These are phyloP conservation scores for Gallinago undulata DNA, from an alignment of 2,113 vertebrate genomes.

Conservation along the genomic window DNA sequence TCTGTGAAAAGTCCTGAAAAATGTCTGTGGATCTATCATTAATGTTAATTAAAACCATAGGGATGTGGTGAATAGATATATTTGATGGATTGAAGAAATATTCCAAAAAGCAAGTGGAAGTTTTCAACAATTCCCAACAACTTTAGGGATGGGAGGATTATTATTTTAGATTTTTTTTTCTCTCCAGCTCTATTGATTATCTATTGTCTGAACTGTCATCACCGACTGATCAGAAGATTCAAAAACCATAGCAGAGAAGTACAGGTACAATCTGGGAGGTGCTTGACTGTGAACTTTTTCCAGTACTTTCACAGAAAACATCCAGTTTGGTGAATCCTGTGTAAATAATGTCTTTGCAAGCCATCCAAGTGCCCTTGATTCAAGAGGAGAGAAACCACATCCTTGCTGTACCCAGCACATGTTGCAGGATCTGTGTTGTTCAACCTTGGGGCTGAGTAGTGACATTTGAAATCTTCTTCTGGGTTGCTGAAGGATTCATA, in stretches of 20 bases:
- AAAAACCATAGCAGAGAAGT: not conserved
- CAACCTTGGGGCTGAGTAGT: not conserved
- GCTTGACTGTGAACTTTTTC: not conserved
- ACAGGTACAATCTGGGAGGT: not conserved
- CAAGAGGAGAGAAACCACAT: not conserved
- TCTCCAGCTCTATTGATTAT: rapidly evolving
- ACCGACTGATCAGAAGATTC: not conserved
- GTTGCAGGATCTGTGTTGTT: not conserved
- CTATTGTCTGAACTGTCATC: not conserved
- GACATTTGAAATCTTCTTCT: not conserved
- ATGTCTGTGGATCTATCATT: not conserved
- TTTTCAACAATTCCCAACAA: not conserved
- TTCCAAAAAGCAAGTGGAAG: not conserved
- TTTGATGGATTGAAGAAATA: not conserved
- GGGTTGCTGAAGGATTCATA: not conserved
- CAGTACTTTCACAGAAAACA: not conserved
- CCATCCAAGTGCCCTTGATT: not conserved
- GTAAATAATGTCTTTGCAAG: not conserved
- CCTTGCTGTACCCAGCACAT: not conserved
- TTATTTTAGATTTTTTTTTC: not conserved
- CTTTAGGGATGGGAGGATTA: not conserved
- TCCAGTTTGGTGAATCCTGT: not conserved
- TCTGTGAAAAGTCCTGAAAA: not conserved
- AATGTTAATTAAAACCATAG: not conserved
- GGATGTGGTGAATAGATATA: not conserved